phyloP scores from a whole-genome alignment of 1,140 invertebrate genomes.

The Calliphora vicina region DNA sequence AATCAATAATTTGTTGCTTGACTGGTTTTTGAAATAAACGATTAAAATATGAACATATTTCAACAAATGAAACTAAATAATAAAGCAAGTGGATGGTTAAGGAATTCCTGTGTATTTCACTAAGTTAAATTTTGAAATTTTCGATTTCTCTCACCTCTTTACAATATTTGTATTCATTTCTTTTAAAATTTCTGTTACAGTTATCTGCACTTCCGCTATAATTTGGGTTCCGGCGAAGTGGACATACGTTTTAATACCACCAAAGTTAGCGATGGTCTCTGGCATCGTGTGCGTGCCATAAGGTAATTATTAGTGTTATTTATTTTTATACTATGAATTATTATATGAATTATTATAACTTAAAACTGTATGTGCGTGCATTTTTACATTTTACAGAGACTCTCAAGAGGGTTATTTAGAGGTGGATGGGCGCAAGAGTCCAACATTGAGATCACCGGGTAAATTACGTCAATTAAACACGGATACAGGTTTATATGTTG shows the following conservation, averaged over 20 bases:
- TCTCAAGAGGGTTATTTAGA: constrained; percentile 84
- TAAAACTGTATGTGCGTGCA: background rate
- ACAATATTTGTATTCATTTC: background rate
- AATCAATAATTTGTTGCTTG: no score
- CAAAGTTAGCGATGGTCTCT: constrained; percentile 89
- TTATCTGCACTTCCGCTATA: constrained; percentile 68
- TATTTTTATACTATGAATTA: background rate
- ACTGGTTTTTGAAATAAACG: no score
- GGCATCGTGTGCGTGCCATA: constrained; percentile 87
- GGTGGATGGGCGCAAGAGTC: constrained; percentile 82
- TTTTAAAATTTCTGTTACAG: constrained; percentile 50
- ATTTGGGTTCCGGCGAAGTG: constrained; percentile 80
- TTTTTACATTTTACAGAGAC: constrained; percentile 69
- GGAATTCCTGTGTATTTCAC: no score
- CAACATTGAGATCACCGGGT: constrained; percentile 82
- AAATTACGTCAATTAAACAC: constrained; percentile 85
- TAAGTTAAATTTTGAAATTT: no score
- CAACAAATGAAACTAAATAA: no score
- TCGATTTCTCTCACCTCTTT: no score
- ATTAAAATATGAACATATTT: no score
- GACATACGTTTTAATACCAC: constrained; percentile 84
- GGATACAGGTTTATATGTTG: constrained; percentile 84
- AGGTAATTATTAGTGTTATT: constrained; percentile 70
- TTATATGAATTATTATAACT: no score
- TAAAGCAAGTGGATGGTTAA: no score